These are phyloP conservation scores for Zosterops japonicus DNA, from an alignment of 2,113 vertebrate genomes.

Conservation along the genomic window DNA sequence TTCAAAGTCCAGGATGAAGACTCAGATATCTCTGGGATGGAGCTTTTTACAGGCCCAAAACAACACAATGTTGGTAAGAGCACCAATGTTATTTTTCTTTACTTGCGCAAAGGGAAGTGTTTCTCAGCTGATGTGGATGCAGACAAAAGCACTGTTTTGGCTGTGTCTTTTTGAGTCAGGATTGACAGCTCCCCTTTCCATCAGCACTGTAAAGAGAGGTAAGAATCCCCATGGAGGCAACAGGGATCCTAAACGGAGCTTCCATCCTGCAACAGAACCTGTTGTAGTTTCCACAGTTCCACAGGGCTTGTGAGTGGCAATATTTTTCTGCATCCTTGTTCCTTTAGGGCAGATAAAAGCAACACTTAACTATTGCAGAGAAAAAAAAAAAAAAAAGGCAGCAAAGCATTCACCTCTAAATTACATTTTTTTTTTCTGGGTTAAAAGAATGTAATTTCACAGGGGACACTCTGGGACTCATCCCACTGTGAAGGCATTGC, in stretches of 20 bases:
- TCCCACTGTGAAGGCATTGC: constrained; percentile 69
- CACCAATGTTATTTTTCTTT: background rate
- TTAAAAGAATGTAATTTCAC: constrained; percentile 74
- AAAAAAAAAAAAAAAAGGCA: background rate
- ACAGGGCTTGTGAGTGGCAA: constrained; percentile 30
- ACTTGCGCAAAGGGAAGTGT: background rate
- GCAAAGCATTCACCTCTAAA: constrained; percentile 57
- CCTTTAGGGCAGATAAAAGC: constrained; percentile 68
- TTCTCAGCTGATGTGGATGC: background rate
- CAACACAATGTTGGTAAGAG: background rate
- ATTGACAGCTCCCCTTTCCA: background rate
- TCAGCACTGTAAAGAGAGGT: background rate
- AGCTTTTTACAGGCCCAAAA: background rate
- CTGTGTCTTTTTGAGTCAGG: background rate
- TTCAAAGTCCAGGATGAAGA: background rate
- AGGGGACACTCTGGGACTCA: constrained; percentile 48
- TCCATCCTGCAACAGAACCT: constrained; percentile 13
- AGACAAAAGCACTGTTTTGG: background rate
- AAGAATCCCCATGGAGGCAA: background rate
- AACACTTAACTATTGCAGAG: constrained; percentile 30
- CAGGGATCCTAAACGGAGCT: background rate
- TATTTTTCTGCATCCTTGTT: constrained; percentile 43
- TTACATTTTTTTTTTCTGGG: constrained; percentile 71
- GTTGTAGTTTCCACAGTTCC: constrained; percentile 19
- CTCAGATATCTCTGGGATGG: background rate